phyloP scores from a whole-genome alignment of 2,797 vertebrate species.

The Ceryle rudis region DNA sequence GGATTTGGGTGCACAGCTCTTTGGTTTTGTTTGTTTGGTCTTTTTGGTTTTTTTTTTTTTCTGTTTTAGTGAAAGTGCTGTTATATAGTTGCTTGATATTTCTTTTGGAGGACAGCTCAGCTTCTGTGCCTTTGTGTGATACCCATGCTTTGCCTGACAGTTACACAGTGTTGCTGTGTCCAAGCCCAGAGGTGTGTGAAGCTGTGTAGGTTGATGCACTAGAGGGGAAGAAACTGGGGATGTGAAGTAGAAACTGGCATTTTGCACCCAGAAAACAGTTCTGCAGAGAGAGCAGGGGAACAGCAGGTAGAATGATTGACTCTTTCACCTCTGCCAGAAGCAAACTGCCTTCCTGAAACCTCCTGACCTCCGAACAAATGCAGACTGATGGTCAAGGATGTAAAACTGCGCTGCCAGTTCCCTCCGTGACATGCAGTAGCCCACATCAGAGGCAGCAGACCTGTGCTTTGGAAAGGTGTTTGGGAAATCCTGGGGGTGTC shows the following conservation, averaged over 20 bases:
- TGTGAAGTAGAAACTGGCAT: rapidly evolving
- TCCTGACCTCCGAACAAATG: background rate
- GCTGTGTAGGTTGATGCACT: background rate
- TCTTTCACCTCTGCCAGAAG: background rate
- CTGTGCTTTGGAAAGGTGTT: background rate
- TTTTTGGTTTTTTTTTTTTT: no score
- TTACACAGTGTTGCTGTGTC: background rate
- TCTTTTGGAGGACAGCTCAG: background rate
- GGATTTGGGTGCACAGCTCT: background rate
- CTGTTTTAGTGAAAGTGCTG: background rate
- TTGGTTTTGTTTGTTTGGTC: background rate
- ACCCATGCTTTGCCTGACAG: background rate
- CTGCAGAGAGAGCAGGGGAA: background rate
- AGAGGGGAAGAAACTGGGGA: background rate
- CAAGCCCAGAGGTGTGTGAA: background rate
- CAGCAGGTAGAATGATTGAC: background rate
- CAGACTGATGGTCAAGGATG: background rate
- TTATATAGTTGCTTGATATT: rapidly evolving
- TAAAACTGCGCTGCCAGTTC: rapidly evolving
- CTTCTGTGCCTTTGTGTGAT: background rate
- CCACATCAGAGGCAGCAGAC: background rate
- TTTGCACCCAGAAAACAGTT: background rate
- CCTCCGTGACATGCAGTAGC: rapidly evolving
- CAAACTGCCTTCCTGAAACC: background rate
- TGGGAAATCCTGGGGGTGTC: background rate